Evolutionary conservation across 2,888 invertebrate genomes (phyloP).

Genomic region (Magallana nippona): DNA sequence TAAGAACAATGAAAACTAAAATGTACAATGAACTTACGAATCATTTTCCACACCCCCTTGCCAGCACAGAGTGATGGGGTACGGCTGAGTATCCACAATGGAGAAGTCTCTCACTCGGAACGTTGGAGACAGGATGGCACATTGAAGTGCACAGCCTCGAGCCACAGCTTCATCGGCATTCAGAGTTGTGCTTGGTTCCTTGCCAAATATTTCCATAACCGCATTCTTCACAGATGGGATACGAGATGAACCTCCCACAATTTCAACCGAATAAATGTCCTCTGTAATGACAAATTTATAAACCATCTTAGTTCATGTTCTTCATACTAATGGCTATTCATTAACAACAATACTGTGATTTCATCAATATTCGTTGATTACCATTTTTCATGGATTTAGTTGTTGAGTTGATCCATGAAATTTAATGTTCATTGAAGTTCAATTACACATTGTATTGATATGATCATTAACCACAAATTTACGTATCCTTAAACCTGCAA

Average conservation of each 20-base stretch:
- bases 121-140: constrained; percentile 98
- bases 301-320: too few species aligned
- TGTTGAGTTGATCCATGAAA: too few species aligned
- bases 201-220: constrained; percentile 91
- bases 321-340: too few species aligned
- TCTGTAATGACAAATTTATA: constrained; percentile 83
- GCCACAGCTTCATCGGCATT: constrained; percentile 98
- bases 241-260: constrained; percentile 96
- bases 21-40: constrained; percentile 35
- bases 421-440: too few species aligned
- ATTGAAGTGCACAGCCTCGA: constrained; percentile 94
- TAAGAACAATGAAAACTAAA: background rate
- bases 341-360: too few species aligned
- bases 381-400: too few species aligned
- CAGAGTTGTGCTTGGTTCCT: constrained; percentile 94
- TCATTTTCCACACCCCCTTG: constrained; percentile 82
- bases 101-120: constrained; percentile 97
- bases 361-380: too few species aligned
- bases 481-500: too few species aligned
- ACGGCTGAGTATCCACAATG: constrained; percentile 93
- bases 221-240: constrained; percentile 95
- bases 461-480: too few species aligned
- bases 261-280: constrained; percentile 96
- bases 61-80: constrained; percentile 85
- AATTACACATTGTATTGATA: too few species aligned